These are phyloP conservation scores for Nymphalis urticae DNA, from an alignment of 2,888 invertebrate species.

Conservation along the genomic window DNA sequence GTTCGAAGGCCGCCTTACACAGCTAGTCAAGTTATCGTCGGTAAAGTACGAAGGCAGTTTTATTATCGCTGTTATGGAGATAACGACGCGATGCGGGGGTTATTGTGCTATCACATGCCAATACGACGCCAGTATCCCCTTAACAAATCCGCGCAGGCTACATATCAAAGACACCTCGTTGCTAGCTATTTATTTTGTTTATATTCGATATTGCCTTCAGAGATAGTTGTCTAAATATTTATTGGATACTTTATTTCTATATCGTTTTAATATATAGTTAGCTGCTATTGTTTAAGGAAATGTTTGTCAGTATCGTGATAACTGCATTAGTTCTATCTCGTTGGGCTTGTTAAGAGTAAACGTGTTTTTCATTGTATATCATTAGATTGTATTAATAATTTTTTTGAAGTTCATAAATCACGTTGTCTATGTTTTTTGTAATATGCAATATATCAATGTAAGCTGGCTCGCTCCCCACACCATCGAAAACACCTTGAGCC, in stretches of 20 bases:
- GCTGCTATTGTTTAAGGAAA: neutral
- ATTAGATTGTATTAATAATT: no score
- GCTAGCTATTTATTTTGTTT: neutral
- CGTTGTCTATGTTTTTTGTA: no score
- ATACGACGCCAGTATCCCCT: neutral
- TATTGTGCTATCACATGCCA: constrained; percentile 7
- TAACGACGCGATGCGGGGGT: constrained; percentile 3
- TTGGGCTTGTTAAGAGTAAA: no score
- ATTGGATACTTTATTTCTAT: neutral
- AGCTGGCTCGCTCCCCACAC: no score
- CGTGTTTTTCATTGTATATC: no score
- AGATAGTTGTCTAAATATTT: constrained; percentile 3
- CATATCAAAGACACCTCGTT: neutral
- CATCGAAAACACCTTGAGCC: no score
- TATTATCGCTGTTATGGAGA: constrained; percentile 6
- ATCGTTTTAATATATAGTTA: neutral
- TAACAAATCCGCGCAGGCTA: constrained; percentile 1
- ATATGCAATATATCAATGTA: no score
- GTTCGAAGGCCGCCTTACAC: neutral
- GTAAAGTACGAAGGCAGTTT: constrained; percentile 5
- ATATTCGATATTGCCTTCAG: neutral
- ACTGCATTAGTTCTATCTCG: no score
- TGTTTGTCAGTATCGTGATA: neutral
- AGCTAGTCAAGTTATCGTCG: neutral
- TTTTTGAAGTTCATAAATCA: no score